A percentile compares a stretch with the other conserved stretches of the same genome.
phyloP scores from a whole-genome alignment of 2,888 invertebrate species.

The Drosophila imparisetae region DNA sequence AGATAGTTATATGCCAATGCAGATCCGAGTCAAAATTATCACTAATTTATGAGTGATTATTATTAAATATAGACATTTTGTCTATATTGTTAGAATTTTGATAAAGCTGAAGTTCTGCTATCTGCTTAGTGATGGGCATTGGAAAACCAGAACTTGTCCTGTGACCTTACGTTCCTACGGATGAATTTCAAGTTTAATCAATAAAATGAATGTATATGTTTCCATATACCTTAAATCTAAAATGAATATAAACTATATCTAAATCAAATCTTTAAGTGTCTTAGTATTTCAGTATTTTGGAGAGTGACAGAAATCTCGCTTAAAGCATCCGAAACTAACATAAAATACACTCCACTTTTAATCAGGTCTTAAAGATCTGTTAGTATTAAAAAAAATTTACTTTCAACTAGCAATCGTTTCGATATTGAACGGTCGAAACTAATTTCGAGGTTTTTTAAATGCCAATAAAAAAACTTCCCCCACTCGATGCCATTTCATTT shows the following conservation, averaged over 20 bases:
- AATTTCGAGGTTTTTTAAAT: slow-evolving; percentile 35
- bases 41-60: background rate
- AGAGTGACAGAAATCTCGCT: background rate
- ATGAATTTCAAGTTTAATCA: background rate
- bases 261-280: background rate
- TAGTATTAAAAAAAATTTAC: background rate
- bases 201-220: background rate
- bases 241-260: background rate
- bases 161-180: background rate
- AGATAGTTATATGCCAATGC: background rate
- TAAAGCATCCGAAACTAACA: background rate
- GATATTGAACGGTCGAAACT: slow-evolving; percentile 2
- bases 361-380: background rate
- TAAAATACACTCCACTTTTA: background rate
- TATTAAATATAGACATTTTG: background rate
- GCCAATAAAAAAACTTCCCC: slow-evolving; percentile 11
- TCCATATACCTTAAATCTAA: background rate
- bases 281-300: background rate
- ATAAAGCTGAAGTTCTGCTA: background rate
- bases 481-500: slow-evolving; percentile 38
- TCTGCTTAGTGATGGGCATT: background rate
- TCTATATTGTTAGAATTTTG: background rate
- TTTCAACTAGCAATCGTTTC: slow-evolving; percentile 17
- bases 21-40: background rate
- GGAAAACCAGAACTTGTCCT: background rate